A percentile compares a stretch with the other conserved stretches of the same genome.
phyloP scores from a whole-genome alignment of 2,888 invertebrate genomes.

The Drosophila heteroneura region DNA sequence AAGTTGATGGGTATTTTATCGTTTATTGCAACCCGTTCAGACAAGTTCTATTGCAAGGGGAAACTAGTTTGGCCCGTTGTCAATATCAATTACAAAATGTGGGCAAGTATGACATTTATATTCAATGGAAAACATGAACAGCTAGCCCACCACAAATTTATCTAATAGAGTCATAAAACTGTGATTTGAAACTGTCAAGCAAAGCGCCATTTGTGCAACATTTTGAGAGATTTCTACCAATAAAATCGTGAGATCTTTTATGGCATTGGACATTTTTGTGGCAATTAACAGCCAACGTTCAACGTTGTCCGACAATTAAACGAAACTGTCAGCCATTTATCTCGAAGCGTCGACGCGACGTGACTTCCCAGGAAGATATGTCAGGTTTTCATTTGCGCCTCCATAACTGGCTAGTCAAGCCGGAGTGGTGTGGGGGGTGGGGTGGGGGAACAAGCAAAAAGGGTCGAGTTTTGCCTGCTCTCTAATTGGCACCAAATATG shows the following conservation, averaged over 20 bases:
- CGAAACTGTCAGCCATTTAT: slow-evolving; percentile 82
- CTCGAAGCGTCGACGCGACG: slow-evolving; percentile 56
- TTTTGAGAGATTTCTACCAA: slow-evolving; percentile 46
- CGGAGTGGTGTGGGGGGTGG: slow-evolving; percentile 7
- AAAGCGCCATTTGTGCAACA: slow-evolving; percentile 22
- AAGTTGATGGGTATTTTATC: not conserved
- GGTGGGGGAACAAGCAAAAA: slow-evolving; percentile 57
- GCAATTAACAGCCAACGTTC: slow-evolving; percentile 68
- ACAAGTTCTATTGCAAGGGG: slow-evolving; percentile 1
- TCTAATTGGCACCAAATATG: slow-evolving; percentile 83
- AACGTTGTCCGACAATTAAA: slow-evolving; percentile 62
- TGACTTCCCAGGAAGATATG: slow-evolving; percentile 72
- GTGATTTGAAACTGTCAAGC: slow-evolving; percentile 23
- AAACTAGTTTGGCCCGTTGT: slow-evolving; percentile 57
- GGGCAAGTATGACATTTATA: slow-evolving; percentile 65
- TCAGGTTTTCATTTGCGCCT: slow-evolving; percentile 82
- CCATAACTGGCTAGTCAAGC: slow-evolving; percentile 77
- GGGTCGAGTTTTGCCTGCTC: slow-evolving; percentile 57
- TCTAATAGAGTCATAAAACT: slow-evolving; percentile 77
- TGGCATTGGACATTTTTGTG: slow-evolving; percentile 66
- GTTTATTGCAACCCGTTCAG: slow-evolving; percentile 39
- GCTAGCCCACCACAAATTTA: slow-evolving; percentile 33
- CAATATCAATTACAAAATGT: slow-evolving; percentile 76
- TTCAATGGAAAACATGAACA: slow-evolving; percentile 34
- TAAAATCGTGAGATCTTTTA: slow-evolving; percentile 56